Conservation (phyloP, 1,140 invertebrate species). For the Calliphora vicina region DNA sequence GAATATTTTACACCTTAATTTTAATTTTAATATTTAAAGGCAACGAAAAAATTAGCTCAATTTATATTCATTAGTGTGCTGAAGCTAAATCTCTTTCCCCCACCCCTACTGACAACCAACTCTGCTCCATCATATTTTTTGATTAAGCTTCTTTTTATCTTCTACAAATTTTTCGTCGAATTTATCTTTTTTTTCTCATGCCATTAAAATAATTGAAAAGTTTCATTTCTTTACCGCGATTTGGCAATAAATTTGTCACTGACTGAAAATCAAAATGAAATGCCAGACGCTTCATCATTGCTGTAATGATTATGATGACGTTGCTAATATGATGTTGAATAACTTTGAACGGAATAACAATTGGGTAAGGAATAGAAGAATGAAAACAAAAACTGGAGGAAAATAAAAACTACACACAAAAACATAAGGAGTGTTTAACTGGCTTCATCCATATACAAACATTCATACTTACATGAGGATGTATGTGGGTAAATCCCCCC, state of each 20-base stretch:
- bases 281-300: constrained; percentile 24
- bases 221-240: constrained; percentile 19
- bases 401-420: not conserved
- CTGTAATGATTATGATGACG: constrained; percentile 30
- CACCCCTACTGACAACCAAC: not conserved
- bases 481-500: not conserved
- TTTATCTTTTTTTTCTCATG: not conserved
- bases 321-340: constrained; percentile 25
- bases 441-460: not conserved
- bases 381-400: not conserved
- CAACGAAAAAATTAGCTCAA: constrained; percentile 22
- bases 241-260: constrained; percentile 34
- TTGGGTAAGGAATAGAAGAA: not conserved
- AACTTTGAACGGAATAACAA: not conserved
- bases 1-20: constrained; percentile 32
- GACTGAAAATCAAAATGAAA: constrained; percentile 31
- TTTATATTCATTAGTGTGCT: constrained; percentile 29
- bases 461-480: too few relatives aligned
- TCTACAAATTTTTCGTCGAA: not conserved
- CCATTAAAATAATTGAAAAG: constrained; percentile 34
- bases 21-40: constrained; percentile 34
- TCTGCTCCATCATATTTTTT: too few relatives aligned
- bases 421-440: constrained; percentile 20
- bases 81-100: not conserved
- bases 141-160: not conserved